Evolutionary conservation across 2,797 vertebrate genomes (phyloP), one percentile per base, ranked within the genome.

Genomic region (Vespertilio murinus): DNA sequence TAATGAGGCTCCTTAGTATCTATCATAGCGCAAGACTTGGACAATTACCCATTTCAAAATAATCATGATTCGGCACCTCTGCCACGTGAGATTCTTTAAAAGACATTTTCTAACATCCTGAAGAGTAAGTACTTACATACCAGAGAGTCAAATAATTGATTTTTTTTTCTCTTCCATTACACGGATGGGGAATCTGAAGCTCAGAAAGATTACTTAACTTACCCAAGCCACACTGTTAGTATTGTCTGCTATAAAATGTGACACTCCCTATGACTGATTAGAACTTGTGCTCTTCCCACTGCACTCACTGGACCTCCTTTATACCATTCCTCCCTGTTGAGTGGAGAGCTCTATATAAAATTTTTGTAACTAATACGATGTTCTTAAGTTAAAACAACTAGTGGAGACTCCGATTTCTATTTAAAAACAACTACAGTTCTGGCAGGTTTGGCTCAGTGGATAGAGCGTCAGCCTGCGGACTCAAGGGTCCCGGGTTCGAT

Each of bases 61-160:
- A 54, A 70, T 42, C 88, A 84, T 22, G 3, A 18, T 1, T n/a
- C 45, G 61, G 54, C 23, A 45, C 20, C 61, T 38, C 64, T 5
- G 33, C 54, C 45, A 49, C 4, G 5, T 64, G 35, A 78, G 38
- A 67, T 28, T 47, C 28, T 75, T 25, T 30, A 38, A 70, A 61
- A 87, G n/a, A 74, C n/a, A 78, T 56, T 84, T 47, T 85, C 54
- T 80, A 42, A 74, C 69, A 90, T 71, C 25, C 71, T 89, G n/a
- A 79, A 81, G 47, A 65, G 35, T 16, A 86, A 54, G n/a, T 13
- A 4, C 38, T 42, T 69, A 45, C 0, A 23, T 38, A 64, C 25
- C 42, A 47, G 30, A 77, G 16, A 70, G 30, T 33, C 33, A 13
- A 81, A 35, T 85, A 84, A 35, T 42, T 33, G 61, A 28, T 33